A percentile compares a stretch with the other conserved stretches of the same genome.
Evolutionary conservation across 2,797 vertebrate species (phyloP).

Genomic region (Lagodon rhomboides): DNA sequence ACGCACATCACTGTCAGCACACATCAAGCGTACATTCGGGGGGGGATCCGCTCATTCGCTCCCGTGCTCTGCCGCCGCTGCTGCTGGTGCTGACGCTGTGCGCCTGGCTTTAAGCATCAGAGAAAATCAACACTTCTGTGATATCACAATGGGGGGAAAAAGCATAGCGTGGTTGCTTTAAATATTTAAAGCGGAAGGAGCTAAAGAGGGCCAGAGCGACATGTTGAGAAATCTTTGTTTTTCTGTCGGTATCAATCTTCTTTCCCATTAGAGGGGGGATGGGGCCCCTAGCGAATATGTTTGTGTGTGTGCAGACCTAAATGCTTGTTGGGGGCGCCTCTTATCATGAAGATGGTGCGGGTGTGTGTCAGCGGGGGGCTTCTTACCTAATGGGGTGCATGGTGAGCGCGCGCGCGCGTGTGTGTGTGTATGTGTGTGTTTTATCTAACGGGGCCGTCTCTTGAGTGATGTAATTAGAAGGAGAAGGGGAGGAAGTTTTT

Average conservation of each 20-base stretch:
- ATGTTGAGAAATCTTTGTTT: slow-evolving; percentile 76
- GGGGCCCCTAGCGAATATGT: slow-evolving; percentile 53
- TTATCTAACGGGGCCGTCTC: slow-evolving; percentile 74
- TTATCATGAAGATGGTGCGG: slow-evolving; percentile 56
- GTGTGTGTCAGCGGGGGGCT: slow-evolving; percentile 64
- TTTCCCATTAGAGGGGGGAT: slow-evolving; percentile 73
- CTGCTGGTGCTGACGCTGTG: slow-evolving; percentile 19
- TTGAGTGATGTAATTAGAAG: slow-evolving; percentile 75
- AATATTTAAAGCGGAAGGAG: slow-evolving; percentile 77
- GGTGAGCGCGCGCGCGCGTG: slow-evolving; percentile 31
- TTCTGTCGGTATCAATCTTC: slow-evolving; percentile 78
- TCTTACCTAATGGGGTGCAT: slow-evolving; percentile 69
- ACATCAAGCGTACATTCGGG: slow-evolving; percentile 38
- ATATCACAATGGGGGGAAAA: slow-evolving; percentile 45
- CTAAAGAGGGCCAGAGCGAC: slow-evolving; percentile 63
- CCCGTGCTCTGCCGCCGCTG: slow-evolving; percentile 1
- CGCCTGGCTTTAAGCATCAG: slow-evolving; percentile 37
- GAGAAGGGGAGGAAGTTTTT: slow-evolving; percentile 34
- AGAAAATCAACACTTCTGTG: slow-evolving; percentile 59
- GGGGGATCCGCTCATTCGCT: slow-evolving; percentile 26
- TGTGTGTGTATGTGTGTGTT: slow-evolving; percentile 43
- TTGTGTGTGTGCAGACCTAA: slow-evolving; percentile 36
- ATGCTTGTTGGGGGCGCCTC: slow-evolving; percentile 56
- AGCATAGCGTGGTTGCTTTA: slow-evolving; percentile 66
- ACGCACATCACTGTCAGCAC: slow-evolving; percentile 63